These are phyloP conservation scores for Coptotermes formosanus DNA, from an alignment of 1,140 invertebrate species.

Conservation along the genomic window DNA sequence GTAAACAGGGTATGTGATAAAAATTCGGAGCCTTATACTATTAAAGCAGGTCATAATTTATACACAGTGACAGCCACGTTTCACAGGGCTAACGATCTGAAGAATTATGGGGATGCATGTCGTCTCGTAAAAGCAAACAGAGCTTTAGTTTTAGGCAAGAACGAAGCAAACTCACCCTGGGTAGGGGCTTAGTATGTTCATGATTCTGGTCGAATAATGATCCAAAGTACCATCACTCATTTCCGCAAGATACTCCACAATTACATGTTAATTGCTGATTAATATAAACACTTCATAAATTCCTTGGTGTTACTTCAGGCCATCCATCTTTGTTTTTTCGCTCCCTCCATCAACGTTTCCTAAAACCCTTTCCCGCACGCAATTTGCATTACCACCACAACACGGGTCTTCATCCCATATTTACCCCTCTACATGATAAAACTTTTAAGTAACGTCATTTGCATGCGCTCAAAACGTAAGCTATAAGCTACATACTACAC, in stretches of 20 bases:
- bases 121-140: not conserved
- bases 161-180: not conserved
- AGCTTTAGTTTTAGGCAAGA: not conserved
- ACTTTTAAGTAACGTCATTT: slow-evolving; percentile 16
- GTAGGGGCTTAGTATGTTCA: not conserved
- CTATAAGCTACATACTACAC: slow-evolving; percentile 1
- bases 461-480: not conserved
- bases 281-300: slow-evolving; percentile 18
- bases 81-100: not conserved
- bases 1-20: too few relatives aligned
- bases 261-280: slow-evolving; percentile 19
- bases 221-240: not conserved
- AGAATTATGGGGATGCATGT: not conserved
- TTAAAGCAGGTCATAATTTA: too few relatives aligned
- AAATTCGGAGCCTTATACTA: too few relatives aligned
- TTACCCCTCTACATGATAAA: not conserved
- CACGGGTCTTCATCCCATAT: not conserved
- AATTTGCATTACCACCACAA: slow-evolving; percentile 2
- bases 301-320: not conserved
- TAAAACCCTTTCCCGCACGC: not conserved
- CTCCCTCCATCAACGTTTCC: not conserved
- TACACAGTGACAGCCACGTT: not conserved
- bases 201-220: not conserved
- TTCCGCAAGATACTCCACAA: not conserved
- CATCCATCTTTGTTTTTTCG: not conserved